A percentile compares a stretch with the other conserved stretches of the same genome.
Conservation (phyloP, 2,113 vertebrate species). For the Empidonax traillii region DNA sequence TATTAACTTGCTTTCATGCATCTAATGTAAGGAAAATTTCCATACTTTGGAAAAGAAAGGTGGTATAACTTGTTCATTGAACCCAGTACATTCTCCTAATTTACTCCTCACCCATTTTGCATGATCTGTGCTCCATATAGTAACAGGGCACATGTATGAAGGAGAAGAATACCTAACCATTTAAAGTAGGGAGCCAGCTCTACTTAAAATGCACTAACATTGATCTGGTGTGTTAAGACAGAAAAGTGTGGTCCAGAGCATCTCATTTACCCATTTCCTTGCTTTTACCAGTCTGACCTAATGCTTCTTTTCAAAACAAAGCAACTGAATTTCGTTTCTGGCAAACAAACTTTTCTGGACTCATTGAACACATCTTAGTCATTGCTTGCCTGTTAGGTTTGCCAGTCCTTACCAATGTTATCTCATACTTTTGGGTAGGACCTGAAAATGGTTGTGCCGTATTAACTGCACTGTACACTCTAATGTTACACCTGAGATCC, state of each 20-base stretch:
- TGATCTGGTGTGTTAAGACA: conserved; percentile 13
- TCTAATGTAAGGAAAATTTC: conserved; percentile 25
- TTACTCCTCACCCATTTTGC: conserved; percentile 19
- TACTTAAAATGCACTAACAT: conserved; percentile 58
- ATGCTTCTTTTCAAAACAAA: conserved; percentile 8
- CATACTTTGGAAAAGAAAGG: conserved; percentile 3
- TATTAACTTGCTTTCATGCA: conserved; percentile 16
- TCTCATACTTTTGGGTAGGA: not conserved
- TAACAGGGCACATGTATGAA: conserved; percentile 21
- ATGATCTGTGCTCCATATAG: conserved; percentile 22
- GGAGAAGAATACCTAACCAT: conserved; percentile 26
- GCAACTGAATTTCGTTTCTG: not conserved
- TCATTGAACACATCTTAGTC: not conserved
- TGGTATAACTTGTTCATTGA: conserved; percentile 20
- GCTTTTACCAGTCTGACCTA: not conserved
- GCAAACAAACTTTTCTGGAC: not conserved
- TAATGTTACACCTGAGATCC: not conserved
- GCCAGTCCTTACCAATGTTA: not conserved
- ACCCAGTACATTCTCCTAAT: not conserved
- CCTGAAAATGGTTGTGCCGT: not conserved
- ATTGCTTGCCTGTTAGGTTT: not conserved
- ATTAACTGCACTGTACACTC: not conserved
- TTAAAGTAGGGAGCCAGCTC: conserved; percentile 25
- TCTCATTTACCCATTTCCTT: conserved; percentile 1
- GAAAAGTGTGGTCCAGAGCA: not conserved